Base-by-base conservation (phyloP, 2,113 vertebrate species). In the Talpa occidentalis region DNA sequence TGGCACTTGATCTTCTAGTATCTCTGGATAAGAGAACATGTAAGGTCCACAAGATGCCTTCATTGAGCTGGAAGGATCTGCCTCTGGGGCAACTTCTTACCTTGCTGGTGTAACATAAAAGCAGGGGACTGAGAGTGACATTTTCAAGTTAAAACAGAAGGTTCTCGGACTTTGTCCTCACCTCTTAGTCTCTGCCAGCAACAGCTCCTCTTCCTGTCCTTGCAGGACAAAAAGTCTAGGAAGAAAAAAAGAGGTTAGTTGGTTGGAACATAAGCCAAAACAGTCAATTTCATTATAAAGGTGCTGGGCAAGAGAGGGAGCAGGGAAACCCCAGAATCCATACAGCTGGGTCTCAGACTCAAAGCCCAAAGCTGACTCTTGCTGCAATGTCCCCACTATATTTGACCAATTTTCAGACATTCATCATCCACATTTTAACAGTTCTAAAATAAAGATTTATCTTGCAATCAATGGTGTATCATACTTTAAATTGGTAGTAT, bases 231-330 rank as follows among this genome's bases (percentile, higher is more conserved):
- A 77, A 60, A 69, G 8, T 30, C 47, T 32, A 1, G 67, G 40
- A 10, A 92, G 67, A 73, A 47, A 42, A 7, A 5, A 72, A 37
- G 49, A 67, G 21, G 16, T 28, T 28, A 66, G 52, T 10, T 5
- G 10, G 16, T 59, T 49, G 24, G 49, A 69, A 22, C 54, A 56
- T 56, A 56, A 22, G 19, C 22, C 21, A 22, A 5, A 21, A 56
- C 54, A 22, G 21, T 22, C 54, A 56, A 56, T 7, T 15, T 54
- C 73, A 67, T 2, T 7, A 37, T 0, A 15, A 10, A 52, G 37
- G 3, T 14, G 21, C 60, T 62, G 32, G 30, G n/a, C 24, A 10
- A 2, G 3, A 0, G 2, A 6, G 32, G 77, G 10, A 30, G 9
- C 28, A 9, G 59, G 28, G 62, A 85, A n/a, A 26, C 26, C 10